Conservation (phyloP, 2,113 vertebrate species). For the Hemichromis elongatus region DNA sequence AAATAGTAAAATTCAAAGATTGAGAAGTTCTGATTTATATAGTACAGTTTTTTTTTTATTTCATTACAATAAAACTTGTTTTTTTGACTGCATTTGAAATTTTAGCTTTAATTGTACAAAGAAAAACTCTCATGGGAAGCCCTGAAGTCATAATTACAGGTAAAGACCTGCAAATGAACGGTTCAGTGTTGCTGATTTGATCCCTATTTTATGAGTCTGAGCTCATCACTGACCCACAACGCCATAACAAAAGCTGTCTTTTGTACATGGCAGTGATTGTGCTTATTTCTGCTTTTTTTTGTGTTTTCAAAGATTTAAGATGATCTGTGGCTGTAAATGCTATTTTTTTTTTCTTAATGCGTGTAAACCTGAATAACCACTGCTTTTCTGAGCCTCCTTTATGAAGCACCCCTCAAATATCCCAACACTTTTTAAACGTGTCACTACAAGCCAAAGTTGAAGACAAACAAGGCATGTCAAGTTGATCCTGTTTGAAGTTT, state of each 20-base stretch:
- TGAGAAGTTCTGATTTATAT: not conserved
- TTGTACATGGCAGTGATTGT: not conserved
- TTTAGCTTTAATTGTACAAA: not conserved
- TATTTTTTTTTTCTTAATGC: not conserved
- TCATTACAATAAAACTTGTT: not conserved
- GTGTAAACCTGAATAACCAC: not conserved
- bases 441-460: conserved; percentile 17
- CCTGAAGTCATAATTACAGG: not conserved
- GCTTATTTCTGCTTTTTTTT: not conserved
- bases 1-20: not conserved
- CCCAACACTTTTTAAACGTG: not conserved
- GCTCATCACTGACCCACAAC: not conserved
- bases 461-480: conserved; percentile 36
- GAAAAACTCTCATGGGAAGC: not conserved
- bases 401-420: not conserved
- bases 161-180: not conserved
- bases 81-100: not conserved
- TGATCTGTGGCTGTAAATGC: not conserved
- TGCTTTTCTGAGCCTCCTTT: not conserved
- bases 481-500: conserved; percentile 29
- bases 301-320: not conserved
- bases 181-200: not conserved
- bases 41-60: too few relatives aligned
- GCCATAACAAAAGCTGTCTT: not conserved
- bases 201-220: not conserved